Base-by-base conservation (phyloP, 2,888 invertebrate genomes). In the Oscheius sp. region DNA sequence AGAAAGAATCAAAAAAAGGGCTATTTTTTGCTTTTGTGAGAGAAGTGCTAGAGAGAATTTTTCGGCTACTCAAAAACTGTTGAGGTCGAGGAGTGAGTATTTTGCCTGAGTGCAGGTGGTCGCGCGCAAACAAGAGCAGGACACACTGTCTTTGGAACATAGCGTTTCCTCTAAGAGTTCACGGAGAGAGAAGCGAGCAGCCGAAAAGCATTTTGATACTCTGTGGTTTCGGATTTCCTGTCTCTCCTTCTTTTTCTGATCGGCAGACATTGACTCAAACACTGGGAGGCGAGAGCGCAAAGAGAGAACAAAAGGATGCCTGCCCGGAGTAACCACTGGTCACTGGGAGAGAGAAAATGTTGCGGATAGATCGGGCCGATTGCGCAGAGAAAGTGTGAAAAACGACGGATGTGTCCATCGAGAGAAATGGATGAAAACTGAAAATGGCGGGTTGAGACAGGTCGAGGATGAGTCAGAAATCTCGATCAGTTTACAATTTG, bases 81-180 rank as follows among this genome's bases (percentile, higher is more conserved):
- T 34, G 23, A 52, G 52, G 25, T 52, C 29, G 34, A 55, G 55
- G n/a, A 23, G 55, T 6, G 61, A 42, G 61, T 61, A 45, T 61
- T 42, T 61, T 42, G 61, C 45, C 42, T 61, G 61, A 45, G 61
- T 61, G 61, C 61, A 61, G 61, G 42, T 61, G 61, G 42, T 45
- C 45, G 45, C 15, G 45, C 29, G 61, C 61, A 61, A 61, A 61
- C 61, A 61, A 42, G 61, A 27, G 61, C 45, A 23, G 55, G 61
- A 61, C 45, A 27, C 45, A 25, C 61, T 29, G 42, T 55, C 55
- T 33, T 61, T 42, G 45, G 61, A 61, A 61, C 61, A 42, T 61
- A 12, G 55, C n/a, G n/a, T n/a, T n/a, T n/a, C n/a, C n/a, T n/a
- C 45, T 61, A 45, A 61, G 61, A 55, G 55, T 55, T 55, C 34